phyloP scores from a whole-genome alignment of 92 coral and sea anemone species.

The Ricordea florida region DNA sequence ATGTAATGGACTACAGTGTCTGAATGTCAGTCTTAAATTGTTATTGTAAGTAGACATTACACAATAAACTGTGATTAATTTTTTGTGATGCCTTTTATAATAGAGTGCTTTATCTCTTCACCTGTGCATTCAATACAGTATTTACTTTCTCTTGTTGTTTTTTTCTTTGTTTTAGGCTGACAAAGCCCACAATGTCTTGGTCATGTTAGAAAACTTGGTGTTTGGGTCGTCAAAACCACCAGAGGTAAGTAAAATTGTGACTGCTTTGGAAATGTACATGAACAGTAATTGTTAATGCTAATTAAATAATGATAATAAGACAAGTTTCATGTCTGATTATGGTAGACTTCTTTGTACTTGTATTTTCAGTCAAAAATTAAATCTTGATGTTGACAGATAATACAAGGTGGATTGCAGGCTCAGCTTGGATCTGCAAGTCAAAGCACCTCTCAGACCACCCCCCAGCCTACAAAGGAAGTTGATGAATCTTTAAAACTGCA shows the following conservation, averaged over 20 bases:
- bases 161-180: constrained; percentile 70
- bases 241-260: constrained; percentile 62
- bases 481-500: constrained; percentile 62
- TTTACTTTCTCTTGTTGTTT: neutral
- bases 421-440: constrained; percentile 31
- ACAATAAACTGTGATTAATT: too few species aligned
- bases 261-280: neutral
- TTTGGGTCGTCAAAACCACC: constrained; percentile 58
- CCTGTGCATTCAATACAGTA: too few species aligned
- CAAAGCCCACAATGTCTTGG: constrained; percentile 79
- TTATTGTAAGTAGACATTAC: too few species aligned
- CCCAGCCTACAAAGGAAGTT: constrained; percentile 62
- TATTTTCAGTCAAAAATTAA: neutral
- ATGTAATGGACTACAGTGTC: too few species aligned
- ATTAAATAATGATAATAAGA: too few species aligned
- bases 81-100: too few species aligned
- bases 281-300: neutral
- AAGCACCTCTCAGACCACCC: constrained; percentile 15
- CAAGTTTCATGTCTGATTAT: neutral
- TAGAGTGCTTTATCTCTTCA: too few species aligned
- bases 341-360: neutral
- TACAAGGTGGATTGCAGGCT: constrained; percentile 41
- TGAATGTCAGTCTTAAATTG: too few species aligned
- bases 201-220: constrained; percentile 72
- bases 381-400: neutral